Evolutionary conservation across 2,888 invertebrate species (phyloP), one percentile per base, ranked within the genome.

Genomic region (Carabus problematicus): DNA sequence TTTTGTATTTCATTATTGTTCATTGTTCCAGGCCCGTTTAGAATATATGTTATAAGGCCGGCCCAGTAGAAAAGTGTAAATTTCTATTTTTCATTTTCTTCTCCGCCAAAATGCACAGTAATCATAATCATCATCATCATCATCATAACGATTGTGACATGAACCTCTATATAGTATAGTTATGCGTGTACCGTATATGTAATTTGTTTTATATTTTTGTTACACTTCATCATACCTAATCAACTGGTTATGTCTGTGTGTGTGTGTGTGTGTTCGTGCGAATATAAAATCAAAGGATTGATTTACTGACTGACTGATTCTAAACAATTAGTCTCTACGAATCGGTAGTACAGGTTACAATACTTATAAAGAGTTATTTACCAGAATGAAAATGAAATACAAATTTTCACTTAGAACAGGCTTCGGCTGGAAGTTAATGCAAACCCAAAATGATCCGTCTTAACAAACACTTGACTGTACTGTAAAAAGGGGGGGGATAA

Each of bases 1-100:
- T 56, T 68, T 69, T 71, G 60, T 71, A 68, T 72, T 72, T 43
- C 77, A 75, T 77, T 76, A 75, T 75, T 76, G 76, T 78, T 78
- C 75, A 75, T 77, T 76, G 76, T 76, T 75, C 77, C 75, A 72
- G 75, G 75, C 73, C 76, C 75, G 74, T 74, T 76, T 75, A 73
- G 72, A 73, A 72, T 77, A 43, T 43, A 74, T 73, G 42, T 54
- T 54, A 29, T 61, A 72, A 72, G 70, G 72, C 73, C 72, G 70
- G 73, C 75, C 74, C 74, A 75, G 73, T 64, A 59, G 73, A 75
- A 75, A 77, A 76, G 75, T 76, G 75, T 74, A 75, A 66, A 70
- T 75, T 74, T 72, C 72, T 72, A 66, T 70, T 66, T 67, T 16
- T 18, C 14, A 29, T 29, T 29, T 29, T 29, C 29, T 29, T 29